Conservation (phyloP, 2,113 vertebrate species). For the Capra hircus region DNA sequence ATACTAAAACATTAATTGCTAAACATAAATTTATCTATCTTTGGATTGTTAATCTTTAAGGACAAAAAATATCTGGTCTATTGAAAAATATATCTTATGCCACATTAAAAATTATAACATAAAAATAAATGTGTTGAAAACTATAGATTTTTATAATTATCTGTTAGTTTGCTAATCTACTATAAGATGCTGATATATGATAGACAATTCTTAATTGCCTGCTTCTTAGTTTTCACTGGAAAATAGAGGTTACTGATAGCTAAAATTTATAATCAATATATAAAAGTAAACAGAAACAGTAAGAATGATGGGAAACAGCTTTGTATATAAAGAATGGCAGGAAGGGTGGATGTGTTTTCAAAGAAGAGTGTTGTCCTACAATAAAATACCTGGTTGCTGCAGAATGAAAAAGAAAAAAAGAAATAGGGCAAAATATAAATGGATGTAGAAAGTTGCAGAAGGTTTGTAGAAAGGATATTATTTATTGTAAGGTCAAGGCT, state of each 20-base stretch:
- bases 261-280: neutral
- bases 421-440: neutral
- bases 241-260: neutral
- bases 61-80: neutral
- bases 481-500: neutral
- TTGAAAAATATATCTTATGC: neutral
- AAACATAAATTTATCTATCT: neutral
- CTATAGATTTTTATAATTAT: neutral
- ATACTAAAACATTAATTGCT: neutral
- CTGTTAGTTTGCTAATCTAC: neutral
- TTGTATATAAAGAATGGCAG: neutral
- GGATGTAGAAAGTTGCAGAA: neutral
- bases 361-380: neutral
- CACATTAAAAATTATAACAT: neutral
- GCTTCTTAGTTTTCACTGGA: neutral
- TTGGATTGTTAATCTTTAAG: neutral
- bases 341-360: neutral
- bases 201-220: neutral
- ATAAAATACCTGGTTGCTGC: neutral
- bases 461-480: neutral
- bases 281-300: neutral
- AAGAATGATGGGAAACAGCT: neutral
- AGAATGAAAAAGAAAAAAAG: neutral
- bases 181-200: neutral
- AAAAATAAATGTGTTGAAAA: neutral